phyloP scores from a whole-genome alignment of 2,888 invertebrate species.

The Brachypterus glaber region DNA sequence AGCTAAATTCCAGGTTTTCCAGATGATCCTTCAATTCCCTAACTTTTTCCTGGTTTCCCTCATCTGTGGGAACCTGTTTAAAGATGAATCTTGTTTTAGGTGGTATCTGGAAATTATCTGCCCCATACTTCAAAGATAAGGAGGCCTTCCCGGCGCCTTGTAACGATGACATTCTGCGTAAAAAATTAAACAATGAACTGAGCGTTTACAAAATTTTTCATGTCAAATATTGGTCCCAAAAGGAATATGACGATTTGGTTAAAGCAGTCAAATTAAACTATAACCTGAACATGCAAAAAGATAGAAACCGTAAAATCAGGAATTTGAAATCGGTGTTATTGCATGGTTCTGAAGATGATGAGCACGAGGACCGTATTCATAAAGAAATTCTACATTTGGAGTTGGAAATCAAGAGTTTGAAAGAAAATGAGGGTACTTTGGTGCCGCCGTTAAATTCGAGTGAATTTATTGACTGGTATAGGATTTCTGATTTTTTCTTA shows the following conservation, averaged over 20 bases:
- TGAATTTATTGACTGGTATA: slow-evolving; percentile 51
- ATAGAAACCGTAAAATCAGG: slow-evolving; percentile 14
- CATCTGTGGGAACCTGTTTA: too few relatives aligned
- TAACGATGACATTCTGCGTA: slow-evolving; percentile 46
- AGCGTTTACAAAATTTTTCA: slow-evolving; percentile 26
- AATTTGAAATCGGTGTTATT: slow-evolving; percentile 8
- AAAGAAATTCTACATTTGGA: too few relatives aligned
- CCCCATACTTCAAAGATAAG: slow-evolving; percentile 60
- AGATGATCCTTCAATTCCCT: too few relatives aligned
- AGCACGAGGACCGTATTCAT: slow-evolving; percentile 38
- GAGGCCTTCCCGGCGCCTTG: slow-evolving; percentile 45
- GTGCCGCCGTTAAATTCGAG: slow-evolving; percentile 24
- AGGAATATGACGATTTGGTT: slow-evolving; percentile 24
- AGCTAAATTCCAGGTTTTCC: too few relatives aligned
- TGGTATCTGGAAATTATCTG: slow-evolving; percentile 34
- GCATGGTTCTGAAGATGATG: slow-evolving; percentile 7
- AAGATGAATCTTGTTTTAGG: too few relatives aligned
- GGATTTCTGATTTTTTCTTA: slow-evolving; percentile 42
- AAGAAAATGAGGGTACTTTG: slow-evolving; percentile 15
- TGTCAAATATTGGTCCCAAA: slow-evolving; percentile 33
- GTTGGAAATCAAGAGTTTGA: slow-evolving; percentile 26
- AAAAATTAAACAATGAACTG: slow-evolving; percentile 28
- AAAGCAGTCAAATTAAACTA: slow-evolving; percentile 26
- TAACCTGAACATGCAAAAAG: slow-evolving; percentile 21
- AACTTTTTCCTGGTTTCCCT: too few relatives aligned